These are phyloP conservation scores for Rhagologus leucostigma DNA, from an alignment of 2,113 vertebrate genomes.

Conservation along the genomic window DNA sequence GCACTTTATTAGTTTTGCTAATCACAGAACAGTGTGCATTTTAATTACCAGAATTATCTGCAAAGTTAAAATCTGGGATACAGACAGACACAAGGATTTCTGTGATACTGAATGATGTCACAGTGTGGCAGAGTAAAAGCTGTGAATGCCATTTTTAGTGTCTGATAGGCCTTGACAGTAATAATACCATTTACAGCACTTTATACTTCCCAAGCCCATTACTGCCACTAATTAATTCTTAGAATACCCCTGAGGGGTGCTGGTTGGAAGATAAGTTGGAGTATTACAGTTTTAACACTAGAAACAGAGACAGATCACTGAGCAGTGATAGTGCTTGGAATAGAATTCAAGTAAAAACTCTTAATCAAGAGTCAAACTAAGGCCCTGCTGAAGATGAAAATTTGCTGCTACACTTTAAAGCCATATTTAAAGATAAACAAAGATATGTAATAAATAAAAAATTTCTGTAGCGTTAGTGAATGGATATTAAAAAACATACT, in stretches of 20 bases:
- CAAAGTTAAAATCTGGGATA: background rate
- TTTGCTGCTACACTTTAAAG: background rate
- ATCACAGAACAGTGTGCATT: background rate
- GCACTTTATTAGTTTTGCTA: background rate
- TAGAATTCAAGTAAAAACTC: background rate
- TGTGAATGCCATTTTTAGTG: background rate
- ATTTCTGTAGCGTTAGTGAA: background rate
- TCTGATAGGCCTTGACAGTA: background rate
- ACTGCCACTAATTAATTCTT: slow-evolving; percentile 48
- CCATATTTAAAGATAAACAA: background rate
- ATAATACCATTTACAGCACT: slow-evolving; percentile 21
- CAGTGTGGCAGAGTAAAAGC: background rate
- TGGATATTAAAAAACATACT: fast-evolving
- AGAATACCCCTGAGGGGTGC: slow-evolving; percentile 2
- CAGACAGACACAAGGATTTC: background rate
- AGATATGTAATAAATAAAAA: background rate
- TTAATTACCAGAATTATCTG: background rate
- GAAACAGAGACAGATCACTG: background rate
- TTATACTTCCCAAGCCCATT: slow-evolving; percentile 23
- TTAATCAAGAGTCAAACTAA: background rate
- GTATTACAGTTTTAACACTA: slow-evolving; percentile 13
- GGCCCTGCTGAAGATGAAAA: background rate
- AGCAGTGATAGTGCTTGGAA: background rate
- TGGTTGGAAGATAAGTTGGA: slow-evolving; percentile 30
- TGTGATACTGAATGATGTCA: background rate